These are phyloP conservation scores for Propithecus perrieri DNA, from an alignment of 2,797 vertebrate genomes.

Conservation along the genomic window DNA sequence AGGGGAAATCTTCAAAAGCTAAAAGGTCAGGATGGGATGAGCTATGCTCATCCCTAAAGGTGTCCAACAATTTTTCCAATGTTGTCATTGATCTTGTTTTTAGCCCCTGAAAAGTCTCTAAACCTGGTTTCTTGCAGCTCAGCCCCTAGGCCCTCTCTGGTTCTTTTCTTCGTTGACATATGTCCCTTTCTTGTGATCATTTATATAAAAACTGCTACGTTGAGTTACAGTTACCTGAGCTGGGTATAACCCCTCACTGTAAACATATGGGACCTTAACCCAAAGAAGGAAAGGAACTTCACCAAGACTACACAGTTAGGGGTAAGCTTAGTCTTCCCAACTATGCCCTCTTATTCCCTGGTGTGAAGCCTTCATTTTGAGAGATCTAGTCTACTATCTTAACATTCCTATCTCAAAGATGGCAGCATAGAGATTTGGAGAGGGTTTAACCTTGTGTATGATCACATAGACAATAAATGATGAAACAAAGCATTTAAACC, in stretches of 20 bases:
- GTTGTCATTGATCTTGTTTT: neutral
- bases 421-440: neutral
- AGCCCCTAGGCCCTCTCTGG: neutral
- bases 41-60: neutral
- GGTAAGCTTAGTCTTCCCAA: neutral
- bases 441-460: neutral
- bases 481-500: neutral
- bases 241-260: neutral
- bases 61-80: neutral
- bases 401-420: neutral
- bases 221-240: neutral
- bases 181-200: neutral
- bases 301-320: neutral
- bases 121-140: neutral
- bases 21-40: neutral
- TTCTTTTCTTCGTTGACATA: neutral
- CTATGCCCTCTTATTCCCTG: neutral
- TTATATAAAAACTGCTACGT: neutral
- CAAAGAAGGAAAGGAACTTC: neutral
- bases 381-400: neutral
- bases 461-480: neutral
- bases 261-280: neutral
- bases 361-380: neutral
- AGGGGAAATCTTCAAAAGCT: neutral
- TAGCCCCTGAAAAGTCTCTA: neutral